These are phyloP conservation scores for Zosterops hypoxanthus DNA, from an alignment of 2,113 vertebrate genomes.

Conservation along the genomic window DNA sequence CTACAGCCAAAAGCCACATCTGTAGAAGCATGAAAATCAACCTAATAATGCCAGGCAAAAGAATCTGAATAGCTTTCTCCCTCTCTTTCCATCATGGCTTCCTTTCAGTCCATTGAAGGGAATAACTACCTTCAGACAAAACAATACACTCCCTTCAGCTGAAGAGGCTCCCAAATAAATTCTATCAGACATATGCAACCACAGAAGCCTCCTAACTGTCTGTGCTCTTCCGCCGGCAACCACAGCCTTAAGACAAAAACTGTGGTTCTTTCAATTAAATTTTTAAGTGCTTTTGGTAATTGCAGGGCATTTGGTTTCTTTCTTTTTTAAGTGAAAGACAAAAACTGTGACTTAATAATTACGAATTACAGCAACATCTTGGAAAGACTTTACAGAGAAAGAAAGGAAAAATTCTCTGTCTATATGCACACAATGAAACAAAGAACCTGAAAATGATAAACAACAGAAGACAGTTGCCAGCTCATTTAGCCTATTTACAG, in stretches of 20 bases:
- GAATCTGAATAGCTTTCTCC: not conserved
- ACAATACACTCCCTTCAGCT: not conserved
- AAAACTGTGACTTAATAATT: not conserved
- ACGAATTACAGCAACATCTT: not conserved
- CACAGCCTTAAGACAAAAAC: not conserved
- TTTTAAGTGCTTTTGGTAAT: not conserved
- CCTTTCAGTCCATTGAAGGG: not conserved
- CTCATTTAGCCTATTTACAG: conserved; percentile 53
- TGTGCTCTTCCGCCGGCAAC: not conserved
- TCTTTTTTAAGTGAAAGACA: not conserved
- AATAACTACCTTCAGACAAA: conserved; percentile 31
- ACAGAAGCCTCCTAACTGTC: not conserved
- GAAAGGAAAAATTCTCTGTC: not conserved
- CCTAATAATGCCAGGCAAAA: not conserved
- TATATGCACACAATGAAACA: not conserved
- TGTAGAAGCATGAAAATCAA: conserved; percentile 32
- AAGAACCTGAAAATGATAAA: not conserved
- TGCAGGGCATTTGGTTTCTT: not conserved
- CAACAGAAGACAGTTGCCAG: conserved; percentile 23
- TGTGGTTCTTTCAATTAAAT: not conserved
- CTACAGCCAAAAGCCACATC: conserved; percentile 21
- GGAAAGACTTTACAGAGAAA: not conserved
- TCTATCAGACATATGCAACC: conserved; percentile 2
- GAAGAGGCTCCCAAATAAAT: conserved; percentile 24
- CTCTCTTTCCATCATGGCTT: not conserved